Evolutionary conservation across 2,797 vertebrate species (phyloP).

Genomic region (Crypturellus tataupa): DNA sequence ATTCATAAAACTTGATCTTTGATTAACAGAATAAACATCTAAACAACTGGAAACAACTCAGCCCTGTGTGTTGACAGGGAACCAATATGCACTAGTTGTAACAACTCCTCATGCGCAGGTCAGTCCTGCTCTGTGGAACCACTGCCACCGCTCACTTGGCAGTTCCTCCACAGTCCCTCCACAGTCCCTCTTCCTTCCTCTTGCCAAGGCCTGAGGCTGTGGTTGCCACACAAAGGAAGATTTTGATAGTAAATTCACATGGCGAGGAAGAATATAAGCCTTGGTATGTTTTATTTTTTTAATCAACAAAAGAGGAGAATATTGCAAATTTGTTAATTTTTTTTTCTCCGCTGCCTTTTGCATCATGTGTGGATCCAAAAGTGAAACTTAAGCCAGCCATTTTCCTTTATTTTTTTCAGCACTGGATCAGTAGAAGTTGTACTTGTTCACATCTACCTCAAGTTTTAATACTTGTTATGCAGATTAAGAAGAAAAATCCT

Average conservation of each 20-base stretch:
- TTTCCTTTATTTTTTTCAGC: neutral
- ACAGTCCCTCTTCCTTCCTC: neutral
- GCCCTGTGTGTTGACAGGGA: neutral
- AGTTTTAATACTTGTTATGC: neutral
- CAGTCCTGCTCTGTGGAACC: neutral
- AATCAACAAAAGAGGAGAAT: neutral
- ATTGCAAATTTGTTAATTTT: neutral
- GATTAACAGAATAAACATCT: neutral
- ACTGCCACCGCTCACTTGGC: neutral
- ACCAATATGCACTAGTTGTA: neutral
- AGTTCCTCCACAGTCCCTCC: neutral
- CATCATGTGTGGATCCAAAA: neutral
- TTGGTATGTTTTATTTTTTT: neutral
- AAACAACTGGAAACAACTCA: neutral
- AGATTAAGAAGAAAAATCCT: neutral
- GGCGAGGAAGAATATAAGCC: neutral
- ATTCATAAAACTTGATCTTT: neutral
- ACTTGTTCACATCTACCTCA: neutral
- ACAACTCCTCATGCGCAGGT: neutral
- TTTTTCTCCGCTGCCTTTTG: neutral
- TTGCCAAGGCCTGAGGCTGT: neutral
- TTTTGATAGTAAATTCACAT: neutral
- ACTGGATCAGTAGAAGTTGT: neutral
- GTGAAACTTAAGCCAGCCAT: neutral
- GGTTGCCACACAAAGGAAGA: neutral